Percentiles rank a stretch among this genome's conserved stretches.
phyloP scores from a whole-genome alignment of 2,797 vertebrate species.

The Chaunax sp. region DNA sequence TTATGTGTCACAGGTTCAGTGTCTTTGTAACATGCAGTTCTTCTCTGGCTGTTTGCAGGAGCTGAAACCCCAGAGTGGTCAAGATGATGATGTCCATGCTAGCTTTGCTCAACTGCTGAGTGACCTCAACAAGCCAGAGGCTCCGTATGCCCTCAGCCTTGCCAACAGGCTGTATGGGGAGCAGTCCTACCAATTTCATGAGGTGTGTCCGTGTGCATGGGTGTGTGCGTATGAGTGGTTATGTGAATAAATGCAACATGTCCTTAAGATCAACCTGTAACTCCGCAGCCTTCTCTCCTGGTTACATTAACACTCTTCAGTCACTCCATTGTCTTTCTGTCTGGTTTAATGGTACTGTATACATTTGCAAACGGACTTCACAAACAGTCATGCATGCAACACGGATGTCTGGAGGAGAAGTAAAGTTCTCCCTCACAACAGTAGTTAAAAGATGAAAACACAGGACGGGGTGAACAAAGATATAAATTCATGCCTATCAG shows the following conservation, averaged over 20 bases:
- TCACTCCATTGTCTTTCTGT: no score
- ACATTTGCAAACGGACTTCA: no score
- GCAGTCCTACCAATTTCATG: conserved; percentile 83
- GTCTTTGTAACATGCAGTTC: conserved; percentile 22
- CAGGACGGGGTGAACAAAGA: no score
- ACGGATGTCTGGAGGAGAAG: no score
- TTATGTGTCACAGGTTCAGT: not conserved
- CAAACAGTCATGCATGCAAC: no score
- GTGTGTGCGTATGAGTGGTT: not conserved
- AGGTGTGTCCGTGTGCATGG: conserved; percentile 70
- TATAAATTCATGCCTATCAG: no score
- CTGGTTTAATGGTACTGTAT: no score
- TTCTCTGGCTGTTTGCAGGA: conserved; percentile 51
- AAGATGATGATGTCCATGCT: conserved; percentile 66
- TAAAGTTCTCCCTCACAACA: no score
- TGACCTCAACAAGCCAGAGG: conserved; percentile 80
- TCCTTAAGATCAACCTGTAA: no score
- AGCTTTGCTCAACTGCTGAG: conserved; percentile 75
- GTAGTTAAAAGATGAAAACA: no score
- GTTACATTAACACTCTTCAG: no score
- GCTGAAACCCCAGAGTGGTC: conserved; percentile 67
- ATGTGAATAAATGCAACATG: not conserved
- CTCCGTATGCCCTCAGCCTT: conserved; percentile 83
- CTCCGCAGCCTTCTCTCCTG: no score
- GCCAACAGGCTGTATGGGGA: conserved; percentile 92